Conservation (phyloP, 2,888 invertebrate genomes). For the Yponomeuta plumbellus region DNA sequence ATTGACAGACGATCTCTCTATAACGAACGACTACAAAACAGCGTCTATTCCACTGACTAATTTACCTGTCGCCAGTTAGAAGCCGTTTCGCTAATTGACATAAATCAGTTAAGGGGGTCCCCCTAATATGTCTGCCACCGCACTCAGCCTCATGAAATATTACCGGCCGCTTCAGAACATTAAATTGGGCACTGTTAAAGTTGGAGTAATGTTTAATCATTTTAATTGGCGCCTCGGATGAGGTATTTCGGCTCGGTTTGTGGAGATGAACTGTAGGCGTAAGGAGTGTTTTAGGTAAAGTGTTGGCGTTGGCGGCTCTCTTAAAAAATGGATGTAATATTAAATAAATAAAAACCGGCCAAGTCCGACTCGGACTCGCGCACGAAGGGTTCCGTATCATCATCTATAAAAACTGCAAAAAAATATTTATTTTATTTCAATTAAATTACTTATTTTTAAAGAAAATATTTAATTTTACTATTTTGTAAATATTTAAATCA, state of each 20-base stretch:
- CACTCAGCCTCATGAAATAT: constrained; percentile 43
- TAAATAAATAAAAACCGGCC: no score
- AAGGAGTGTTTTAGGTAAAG: no score
- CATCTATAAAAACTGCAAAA: no score
- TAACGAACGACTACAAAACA: constrained; percentile 8
- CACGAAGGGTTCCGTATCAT: no score
- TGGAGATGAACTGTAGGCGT: neutral
- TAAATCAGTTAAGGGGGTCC: constrained; percentile 37
- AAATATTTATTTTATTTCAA: no score
- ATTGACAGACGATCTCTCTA: constrained; percentile 5
- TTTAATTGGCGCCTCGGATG: constrained; percentile 8
- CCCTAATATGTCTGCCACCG: constrained; percentile 22
- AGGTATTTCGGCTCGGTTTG: neutral
- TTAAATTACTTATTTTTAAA: no score
- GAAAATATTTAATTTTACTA: no score
- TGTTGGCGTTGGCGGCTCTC: no score
- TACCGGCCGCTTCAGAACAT: constrained; percentile 28
- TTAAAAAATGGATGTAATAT: no score
- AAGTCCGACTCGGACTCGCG: no score
- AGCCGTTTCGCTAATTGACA: constrained; percentile 44
- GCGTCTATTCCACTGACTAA: constrained; percentile 30
- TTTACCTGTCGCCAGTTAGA: constrained; percentile 39
- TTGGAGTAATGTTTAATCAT: constrained; percentile 9
- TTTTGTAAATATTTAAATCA: no score
- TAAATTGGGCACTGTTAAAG: constrained; percentile 28